Evolutionary conservation across 2,113 vertebrate species (phyloP), one percentile per base, ranked within the genome.

Genomic region (Himantopus leucocephalus): DNA sequence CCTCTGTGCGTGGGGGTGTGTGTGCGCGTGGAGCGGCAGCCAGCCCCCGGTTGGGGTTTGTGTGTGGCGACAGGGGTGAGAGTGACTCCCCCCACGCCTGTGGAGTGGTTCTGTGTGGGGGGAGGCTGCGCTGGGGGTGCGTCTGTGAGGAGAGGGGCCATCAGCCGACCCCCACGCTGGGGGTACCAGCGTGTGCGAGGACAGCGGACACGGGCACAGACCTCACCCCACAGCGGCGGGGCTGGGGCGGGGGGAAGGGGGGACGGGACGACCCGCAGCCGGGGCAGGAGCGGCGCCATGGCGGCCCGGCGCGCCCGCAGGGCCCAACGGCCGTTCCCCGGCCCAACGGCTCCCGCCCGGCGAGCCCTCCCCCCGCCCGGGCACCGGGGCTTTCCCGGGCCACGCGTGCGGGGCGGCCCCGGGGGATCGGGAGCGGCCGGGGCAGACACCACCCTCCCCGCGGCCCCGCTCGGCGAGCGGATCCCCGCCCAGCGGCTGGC

Each of bases 51-150:
- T 10, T 3, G 12, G 24, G 35, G 32, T 12, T 29, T 1, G 41
- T 1, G 18, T 9, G 4, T 1, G 62, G 24, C 39, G 11, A 6
- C 52, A 22, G 22, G 24, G 23, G 9, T 5, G 5, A 9, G 50
- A 6, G 7, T 0, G 29, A 29, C 34, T 14, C 26, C 26, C 18
- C 7, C 6, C 7, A 7, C 14, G 16, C 9, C 34, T 0, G 32
- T 5, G 45, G 3, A 3, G 17, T 0, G 30, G 12, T 10, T 80
- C 30, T 1, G 4, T 1, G 26, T 1, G 7, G 7, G 9, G 20
- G 20, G 5, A 16, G 18, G 29, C 24, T 6, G 19, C 7, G 7
- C 27, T 4, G 35, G 23, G 27, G 26, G 5, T 4, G 32, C 6
- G 16, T 2, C 50, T 3, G 39, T 0, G 34, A 30, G 47, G 10